Evolutionary conservation across 1,140 invertebrate species (phyloP), one percentile per base, ranked within the genome.

Genomic region (Drosophila quadrilineata): DNA sequence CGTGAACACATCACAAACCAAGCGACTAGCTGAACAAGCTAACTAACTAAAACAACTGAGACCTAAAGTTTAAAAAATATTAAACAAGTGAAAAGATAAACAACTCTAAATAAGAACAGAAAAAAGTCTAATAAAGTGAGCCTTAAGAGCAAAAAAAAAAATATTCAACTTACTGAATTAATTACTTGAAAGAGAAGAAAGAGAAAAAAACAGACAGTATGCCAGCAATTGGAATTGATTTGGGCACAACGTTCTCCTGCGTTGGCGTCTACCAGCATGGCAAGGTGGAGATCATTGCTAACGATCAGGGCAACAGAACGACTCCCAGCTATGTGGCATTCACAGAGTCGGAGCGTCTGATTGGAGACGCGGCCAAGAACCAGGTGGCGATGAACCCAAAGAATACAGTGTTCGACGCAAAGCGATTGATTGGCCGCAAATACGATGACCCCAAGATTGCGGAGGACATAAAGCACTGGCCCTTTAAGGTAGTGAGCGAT

Each of bases 241-340:
- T 95, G 71, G 94, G 95, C 53, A 95, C 92, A 65, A 95, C 93
- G 38, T 95, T 95, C 90, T 95, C 94, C 16, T 95, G 95, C 74
- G 95, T 96, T 9, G 95, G 94, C 49, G 94, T 95, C 6, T 96
- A 93, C 89, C 93, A 95, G 73, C 92, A 97, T 82, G 96, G 96
- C 40, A 96, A 96, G 90, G 94, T 97, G 53, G 96, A 97, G 90
- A 97, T 97, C 77, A 97, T 98, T 76, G 96, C 96, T 76, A 98
- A 98, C 90, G 96, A 98, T 89, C 96, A 97, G 90, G 98, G 97
- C 82, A 99, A 99, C 91, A 92, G 97, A 70, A 99, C 97, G 14
- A 99, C 98, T 40, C 98, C 98, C 16, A 96, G 95, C 66, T 98
- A 98, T 92, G 98, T 99, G 14, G 97, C 97, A 26, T 99, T 99